Conservation (phyloP, 1,140 invertebrate species). For the Gonioctena quinquepunctata region DNA sequence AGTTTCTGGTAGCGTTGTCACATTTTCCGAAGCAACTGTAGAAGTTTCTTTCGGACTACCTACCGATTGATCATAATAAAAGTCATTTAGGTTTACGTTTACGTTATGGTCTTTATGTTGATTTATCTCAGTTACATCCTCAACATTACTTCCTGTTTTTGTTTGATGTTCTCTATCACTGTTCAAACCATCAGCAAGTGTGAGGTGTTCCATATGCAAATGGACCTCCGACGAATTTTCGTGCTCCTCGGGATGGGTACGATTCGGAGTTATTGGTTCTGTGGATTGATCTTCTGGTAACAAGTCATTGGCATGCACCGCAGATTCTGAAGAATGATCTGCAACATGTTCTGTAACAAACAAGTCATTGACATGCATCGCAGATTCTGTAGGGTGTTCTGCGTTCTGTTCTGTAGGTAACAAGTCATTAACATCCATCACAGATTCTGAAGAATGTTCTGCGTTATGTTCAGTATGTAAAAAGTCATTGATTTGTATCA, state of each 20-base stretch:
- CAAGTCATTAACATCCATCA: background rate
- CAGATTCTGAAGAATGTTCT: background rate
- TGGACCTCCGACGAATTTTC: background rate
- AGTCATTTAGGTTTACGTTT: background rate
- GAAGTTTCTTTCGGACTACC: background rate
- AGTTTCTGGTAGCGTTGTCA: slow-evolving; percentile 32
- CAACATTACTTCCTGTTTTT: background rate
- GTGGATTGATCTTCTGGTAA: background rate
- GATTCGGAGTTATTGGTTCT: background rate
- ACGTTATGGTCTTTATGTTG: background rate
- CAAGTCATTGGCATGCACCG: slow-evolving; percentile 19
- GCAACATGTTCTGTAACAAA: too few species aligned
- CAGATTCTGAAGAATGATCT: slow-evolving; percentile 40
- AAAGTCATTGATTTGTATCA: too few species aligned
- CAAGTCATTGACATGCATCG: slow-evolving; percentile 19
- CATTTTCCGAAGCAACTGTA: too few species aligned
- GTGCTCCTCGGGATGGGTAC: background rate
- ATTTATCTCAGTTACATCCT: background rate
- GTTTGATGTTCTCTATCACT: background rate
- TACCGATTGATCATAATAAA: background rate
- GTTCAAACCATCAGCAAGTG: too few species aligned
- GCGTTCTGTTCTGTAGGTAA: slow-evolving; percentile 9
- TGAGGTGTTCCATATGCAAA: too few species aligned
- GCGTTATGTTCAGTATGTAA: slow-evolving; percentile 46
- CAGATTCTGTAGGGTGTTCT: slow-evolving; percentile 38